Evolutionary conservation across 92 coral and sea anemone species (phyloP).

Genomic region (Epizoanthus fatuus): DNA sequence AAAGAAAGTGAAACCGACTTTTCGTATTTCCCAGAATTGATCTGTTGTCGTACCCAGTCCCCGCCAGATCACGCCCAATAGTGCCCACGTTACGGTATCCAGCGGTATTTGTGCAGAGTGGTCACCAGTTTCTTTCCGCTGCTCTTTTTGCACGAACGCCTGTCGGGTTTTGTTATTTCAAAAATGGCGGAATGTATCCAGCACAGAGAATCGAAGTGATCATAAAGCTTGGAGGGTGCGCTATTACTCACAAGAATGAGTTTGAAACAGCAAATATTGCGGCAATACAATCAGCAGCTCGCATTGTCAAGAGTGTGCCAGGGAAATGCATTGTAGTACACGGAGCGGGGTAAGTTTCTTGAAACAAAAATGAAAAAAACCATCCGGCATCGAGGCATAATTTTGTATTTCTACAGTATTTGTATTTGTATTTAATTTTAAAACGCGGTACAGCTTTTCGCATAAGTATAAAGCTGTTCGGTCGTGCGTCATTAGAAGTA

Average conservation of each 20-base stretch:
- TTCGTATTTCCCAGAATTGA: too few relatives aligned
- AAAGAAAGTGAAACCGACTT: too few relatives aligned
- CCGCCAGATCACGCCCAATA: neutral
- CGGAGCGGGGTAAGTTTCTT: conserved; percentile 88
- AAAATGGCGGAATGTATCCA: neutral
- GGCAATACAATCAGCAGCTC: conserved; percentile 76
- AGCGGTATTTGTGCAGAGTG: neutral
- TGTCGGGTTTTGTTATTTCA: neutral
- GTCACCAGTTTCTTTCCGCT: neutral
- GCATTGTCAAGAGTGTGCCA: conserved; percentile 61
- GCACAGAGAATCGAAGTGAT: conserved; percentile 62
- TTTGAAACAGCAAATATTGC: conserved; percentile 72
- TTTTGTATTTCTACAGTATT: too few relatives aligned
- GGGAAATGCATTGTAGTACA: conserved; percentile 84
- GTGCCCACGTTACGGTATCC: neutral
- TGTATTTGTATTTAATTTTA: too few relatives aligned
- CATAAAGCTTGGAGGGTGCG: conserved; percentile 91
- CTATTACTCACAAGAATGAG: conserved; percentile 72
- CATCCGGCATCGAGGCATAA: too few relatives aligned
- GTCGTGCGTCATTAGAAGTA: too few relatives aligned
- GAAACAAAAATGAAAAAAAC: neutral
- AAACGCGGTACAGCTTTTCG: too few relatives aligned
- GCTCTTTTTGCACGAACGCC: neutral
- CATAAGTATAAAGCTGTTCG: too few relatives aligned
- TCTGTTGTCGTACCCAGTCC: too few relatives aligned